These are phyloP conservation scores for Chroicocephalus ridibundus DNA, from an alignment of 2,113 vertebrate species.

Conservation along the genomic window DNA sequence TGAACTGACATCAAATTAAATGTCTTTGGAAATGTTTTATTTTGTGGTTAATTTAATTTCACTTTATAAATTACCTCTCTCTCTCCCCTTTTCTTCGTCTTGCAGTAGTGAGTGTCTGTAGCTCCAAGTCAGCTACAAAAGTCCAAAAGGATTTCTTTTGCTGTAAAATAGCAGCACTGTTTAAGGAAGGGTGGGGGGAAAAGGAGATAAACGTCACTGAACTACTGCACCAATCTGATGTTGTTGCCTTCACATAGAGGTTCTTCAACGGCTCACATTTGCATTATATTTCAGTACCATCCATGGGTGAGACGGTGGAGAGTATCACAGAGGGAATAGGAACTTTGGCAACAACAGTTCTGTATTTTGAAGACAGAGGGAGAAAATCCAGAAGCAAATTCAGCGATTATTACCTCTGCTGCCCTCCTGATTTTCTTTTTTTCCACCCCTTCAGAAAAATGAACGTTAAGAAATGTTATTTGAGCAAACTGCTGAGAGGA, in stretches of 20 bases:
- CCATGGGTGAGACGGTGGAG: neutral
- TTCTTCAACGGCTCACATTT: neutral
- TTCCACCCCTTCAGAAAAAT: neutral
- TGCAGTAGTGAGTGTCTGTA: neutral
- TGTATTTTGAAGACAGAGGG: neutral
- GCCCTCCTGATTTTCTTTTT: neutral
- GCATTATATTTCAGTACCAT: neutral
- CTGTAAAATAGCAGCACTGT: neutral
- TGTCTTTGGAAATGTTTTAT: neutral
- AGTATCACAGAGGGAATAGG: neutral
- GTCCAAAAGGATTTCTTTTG: neutral
- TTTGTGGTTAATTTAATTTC: neutral
- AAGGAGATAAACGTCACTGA: slow-evolving; percentile 28
- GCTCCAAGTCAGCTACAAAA: neutral
- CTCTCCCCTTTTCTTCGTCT: neutral
- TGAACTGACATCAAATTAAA: neutral
- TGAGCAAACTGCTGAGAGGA: neutral
- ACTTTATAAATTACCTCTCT: slow-evolving; percentile 16
- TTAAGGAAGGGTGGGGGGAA: neutral
- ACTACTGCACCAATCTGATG: slow-evolving; percentile 34
- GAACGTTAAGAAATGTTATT: neutral
- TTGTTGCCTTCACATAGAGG: neutral
- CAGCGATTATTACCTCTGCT: neutral
- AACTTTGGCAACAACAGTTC: neutral
- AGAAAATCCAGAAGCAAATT: neutral